Conservation (phyloP, 2,797 vertebrate genomes). For the Emydoidea blandingii region DNA sequence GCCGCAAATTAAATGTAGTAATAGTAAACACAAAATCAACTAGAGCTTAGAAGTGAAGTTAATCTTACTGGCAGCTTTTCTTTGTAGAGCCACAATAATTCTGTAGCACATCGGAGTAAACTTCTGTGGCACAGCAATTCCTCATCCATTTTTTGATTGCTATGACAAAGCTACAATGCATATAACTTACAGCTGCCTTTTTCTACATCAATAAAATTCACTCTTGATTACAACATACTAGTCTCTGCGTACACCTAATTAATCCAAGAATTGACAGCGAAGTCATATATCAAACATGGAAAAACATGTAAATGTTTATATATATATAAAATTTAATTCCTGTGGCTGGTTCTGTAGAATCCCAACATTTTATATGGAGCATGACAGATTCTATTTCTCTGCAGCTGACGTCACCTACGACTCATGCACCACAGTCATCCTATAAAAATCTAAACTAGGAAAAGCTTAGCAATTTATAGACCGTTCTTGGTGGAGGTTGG, state of each 20-base stretch:
- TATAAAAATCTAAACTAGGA: background rate
- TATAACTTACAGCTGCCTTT: background rate
- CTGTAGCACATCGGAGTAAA: background rate
- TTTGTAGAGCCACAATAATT: background rate
- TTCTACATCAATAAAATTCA: conserved; percentile 22
- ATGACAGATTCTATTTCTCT: background rate
- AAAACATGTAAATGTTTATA: accelerated
- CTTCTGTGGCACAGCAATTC: background rate
- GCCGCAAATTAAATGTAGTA: background rate
- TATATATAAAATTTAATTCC: background rate
- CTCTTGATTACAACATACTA: background rate
- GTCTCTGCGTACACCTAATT: background rate
- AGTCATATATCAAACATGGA: background rate
- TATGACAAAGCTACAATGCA: background rate
- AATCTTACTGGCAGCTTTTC: background rate
- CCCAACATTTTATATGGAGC: background rate
- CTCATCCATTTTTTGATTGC: background rate
- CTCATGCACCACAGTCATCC: background rate
- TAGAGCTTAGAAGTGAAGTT: background rate
- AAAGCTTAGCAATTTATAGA: background rate
- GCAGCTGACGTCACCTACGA: background rate
- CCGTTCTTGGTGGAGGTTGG: accelerated
- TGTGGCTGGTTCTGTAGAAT: background rate
- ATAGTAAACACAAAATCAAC: background rate
- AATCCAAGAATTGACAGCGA: background rate